These are phyloP conservation scores for Steinernema hermaphroditum DNA, from an alignment of 2,888 invertebrate genomes.

Conservation along the genomic window DNA sequence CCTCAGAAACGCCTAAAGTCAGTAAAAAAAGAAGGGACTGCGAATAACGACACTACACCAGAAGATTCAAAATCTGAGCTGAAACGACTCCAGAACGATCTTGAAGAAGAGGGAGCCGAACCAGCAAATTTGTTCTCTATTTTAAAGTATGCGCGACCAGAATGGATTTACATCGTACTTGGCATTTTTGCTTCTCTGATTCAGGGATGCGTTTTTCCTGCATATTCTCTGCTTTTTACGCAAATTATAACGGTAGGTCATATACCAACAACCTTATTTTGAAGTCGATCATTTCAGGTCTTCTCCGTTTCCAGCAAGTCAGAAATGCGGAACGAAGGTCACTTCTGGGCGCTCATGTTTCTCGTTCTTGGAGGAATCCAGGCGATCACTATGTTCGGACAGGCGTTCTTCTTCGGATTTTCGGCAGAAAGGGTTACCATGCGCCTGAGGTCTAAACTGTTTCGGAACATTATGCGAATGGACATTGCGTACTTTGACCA, in stretches of 20 bases:
- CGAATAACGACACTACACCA: too few relatives aligned
- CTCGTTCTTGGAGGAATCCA: constrained; percentile 67
- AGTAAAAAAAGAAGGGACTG: too few relatives aligned
- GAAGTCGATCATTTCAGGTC: constrained; percentile 29
- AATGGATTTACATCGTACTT: constrained; percentile 67
- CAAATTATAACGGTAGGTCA: constrained; percentile 51
- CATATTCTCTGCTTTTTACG: constrained; percentile 69
- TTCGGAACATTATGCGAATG: constrained; percentile 68
- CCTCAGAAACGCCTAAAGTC: too few relatives aligned
- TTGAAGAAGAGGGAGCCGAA: constrained; percentile 53
- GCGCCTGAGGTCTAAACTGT: constrained; percentile 67
- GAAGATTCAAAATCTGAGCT: constrained; percentile 36
- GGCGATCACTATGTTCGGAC: constrained; percentile 48
- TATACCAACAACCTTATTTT: too few relatives aligned
- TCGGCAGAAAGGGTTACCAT: constrained; percentile 67
- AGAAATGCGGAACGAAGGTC: constrained; percentile 65
- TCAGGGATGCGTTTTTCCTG: constrained; percentile 68
- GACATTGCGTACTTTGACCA: constrained; percentile 69
- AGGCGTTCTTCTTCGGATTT: constrained; percentile 64
- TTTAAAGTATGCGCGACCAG: constrained; percentile 67
- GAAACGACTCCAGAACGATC: constrained; percentile 43
- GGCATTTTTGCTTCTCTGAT: constrained; percentile 67
- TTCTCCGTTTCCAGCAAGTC: constrained; percentile 69
- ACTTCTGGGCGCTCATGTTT: constrained; percentile 69
- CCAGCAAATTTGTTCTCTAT: constrained; percentile 61